Conservation (phyloP, 2,888 invertebrate species). For the Pseudococcus jackbeardsleyi region DNA sequence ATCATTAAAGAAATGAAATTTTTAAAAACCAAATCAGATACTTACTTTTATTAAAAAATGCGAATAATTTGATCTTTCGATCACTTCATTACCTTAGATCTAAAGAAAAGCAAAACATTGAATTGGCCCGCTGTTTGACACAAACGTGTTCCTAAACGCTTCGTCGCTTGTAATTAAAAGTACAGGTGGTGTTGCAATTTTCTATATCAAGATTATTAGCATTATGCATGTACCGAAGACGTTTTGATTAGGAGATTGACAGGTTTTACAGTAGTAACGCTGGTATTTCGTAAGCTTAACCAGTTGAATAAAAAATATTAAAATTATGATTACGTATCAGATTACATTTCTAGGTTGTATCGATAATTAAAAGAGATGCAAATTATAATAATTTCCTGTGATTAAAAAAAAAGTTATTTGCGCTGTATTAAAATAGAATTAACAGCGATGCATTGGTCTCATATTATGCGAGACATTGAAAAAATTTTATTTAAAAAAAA, state of each 20-base stretch:
- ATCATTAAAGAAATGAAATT: not conserved
- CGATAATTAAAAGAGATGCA: conserved; percentile 33
- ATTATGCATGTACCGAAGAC: conserved; percentile 29
- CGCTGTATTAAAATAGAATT: not conserved
- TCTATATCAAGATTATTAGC: conserved; percentile 29
- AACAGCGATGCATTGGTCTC: not conserved
- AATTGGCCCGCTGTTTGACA: not conserved
- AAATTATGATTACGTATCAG: conserved; percentile 21
- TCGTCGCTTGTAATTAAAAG: conserved; percentile 21
- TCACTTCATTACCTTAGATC: not conserved
- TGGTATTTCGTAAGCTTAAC: conserved; percentile 9
- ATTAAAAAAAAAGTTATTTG: conserved; percentile 4
- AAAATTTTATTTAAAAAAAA: not conserved
- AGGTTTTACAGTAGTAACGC: conserved; percentile 14
- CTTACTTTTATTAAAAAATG: not conserved
- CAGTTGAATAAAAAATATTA: conserved; percentile 33
- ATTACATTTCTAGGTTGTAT: conserved; percentile 39
- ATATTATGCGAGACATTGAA: not conserved
- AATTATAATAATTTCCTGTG: conserved; percentile 46
- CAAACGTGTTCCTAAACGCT: conserved; percentile 6
- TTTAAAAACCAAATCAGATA: not conserved
- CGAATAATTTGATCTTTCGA: not conserved
- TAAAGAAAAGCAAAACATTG: not conserved
- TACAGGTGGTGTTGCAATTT: conserved; percentile 22
- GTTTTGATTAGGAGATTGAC: conserved; percentile 39